phyloP scores from a whole-genome alignment of 1,140 invertebrate species.

The Choristoneura fumiferana region DNA sequence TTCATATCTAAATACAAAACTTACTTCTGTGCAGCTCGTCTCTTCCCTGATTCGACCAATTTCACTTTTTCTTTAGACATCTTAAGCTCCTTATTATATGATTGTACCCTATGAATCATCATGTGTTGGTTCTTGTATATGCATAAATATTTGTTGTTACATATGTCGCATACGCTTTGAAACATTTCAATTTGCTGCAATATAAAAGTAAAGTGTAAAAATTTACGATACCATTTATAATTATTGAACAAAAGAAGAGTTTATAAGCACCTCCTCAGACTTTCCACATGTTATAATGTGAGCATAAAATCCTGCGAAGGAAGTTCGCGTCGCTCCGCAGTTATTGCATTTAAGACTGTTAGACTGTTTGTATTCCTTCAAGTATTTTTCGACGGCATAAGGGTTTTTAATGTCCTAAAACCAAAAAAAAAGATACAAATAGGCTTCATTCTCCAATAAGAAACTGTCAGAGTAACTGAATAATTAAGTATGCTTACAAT shows the following conservation, averaged over 20 bases:
- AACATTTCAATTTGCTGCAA: slow-evolving; percentile 76
- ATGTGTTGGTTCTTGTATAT: slow-evolving; percentile 80
- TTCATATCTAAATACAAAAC: too few relatives aligned
- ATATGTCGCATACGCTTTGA: slow-evolving; percentile 78
- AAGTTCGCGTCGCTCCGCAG: slow-evolving; percentile 78
- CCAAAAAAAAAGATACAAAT: slow-evolving; percentile 15
- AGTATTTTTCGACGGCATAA: slow-evolving; percentile 35
- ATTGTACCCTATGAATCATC: slow-evolving; percentile 54
- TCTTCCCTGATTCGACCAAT: slow-evolving; percentile 39
- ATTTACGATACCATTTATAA: too few relatives aligned
- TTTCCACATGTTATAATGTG: slow-evolving; percentile 82
- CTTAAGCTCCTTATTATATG: slow-evolving; percentile 28
- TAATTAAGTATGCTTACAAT: slow-evolving; percentile 53
- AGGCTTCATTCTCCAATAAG: not conserved
- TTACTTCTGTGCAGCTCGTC: slow-evolving; percentile 80
- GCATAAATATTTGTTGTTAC: slow-evolving; percentile 78
- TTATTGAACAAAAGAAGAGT: too few relatives aligned
- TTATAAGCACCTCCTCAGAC: slow-evolving; percentile 76
- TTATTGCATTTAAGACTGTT: slow-evolving; percentile 79
- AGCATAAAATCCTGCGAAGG: slow-evolving; percentile 81
- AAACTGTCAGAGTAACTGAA: too few relatives aligned
- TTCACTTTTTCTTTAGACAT: slow-evolving; percentile 39
- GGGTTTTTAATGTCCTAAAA: slow-evolving; percentile 52
- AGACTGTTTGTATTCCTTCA: slow-evolving; percentile 34
- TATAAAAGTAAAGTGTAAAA: slow-evolving; percentile 19